Percentiles rank a stretch among this genome's conserved stretches.
Conservation (phyloP, 2,113 vertebrate genomes). For the Bambusicola thoracicus region DNA sequence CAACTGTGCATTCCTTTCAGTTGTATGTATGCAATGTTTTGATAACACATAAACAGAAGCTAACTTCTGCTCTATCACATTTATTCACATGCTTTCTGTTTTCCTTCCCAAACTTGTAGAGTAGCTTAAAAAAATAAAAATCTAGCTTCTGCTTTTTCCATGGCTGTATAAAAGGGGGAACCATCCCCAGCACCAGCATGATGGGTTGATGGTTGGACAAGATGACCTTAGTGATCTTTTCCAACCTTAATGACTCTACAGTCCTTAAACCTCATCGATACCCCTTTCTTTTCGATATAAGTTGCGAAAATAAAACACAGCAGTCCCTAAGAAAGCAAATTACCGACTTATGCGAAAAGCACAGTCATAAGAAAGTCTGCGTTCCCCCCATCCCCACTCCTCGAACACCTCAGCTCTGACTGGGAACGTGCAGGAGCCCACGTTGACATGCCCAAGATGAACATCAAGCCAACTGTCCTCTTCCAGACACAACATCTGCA, state of each 20-base stretch:
- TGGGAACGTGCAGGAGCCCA: conserved; percentile 28
- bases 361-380: neutral
- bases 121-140: neutral
- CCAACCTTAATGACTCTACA: too few species aligned
- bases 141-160: neutral
- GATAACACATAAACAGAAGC: neutral
- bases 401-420: neutral
- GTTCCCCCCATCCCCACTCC: conserved; percentile 27
- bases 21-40: neutral
- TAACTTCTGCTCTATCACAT: neutral
- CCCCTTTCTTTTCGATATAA: neutral
- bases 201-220: too few species aligned
- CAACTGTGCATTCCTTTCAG: neutral
- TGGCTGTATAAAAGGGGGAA: neutral
- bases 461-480: conserved; percentile 23
- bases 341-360: neutral
- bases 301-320: neutral
- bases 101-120: neutral
- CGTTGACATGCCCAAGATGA: conserved; percentile 58
- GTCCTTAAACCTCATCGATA: neutral
- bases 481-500: conserved; percentile 42
- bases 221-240: too few species aligned
- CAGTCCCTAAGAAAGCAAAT: neutral
- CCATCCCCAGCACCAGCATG: neutral
- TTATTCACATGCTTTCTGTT: neutral